These are phyloP conservation scores for Platycheirus rosarum DNA, from an alignment of 2,888 invertebrate species.

Conservation along the genomic window DNA sequence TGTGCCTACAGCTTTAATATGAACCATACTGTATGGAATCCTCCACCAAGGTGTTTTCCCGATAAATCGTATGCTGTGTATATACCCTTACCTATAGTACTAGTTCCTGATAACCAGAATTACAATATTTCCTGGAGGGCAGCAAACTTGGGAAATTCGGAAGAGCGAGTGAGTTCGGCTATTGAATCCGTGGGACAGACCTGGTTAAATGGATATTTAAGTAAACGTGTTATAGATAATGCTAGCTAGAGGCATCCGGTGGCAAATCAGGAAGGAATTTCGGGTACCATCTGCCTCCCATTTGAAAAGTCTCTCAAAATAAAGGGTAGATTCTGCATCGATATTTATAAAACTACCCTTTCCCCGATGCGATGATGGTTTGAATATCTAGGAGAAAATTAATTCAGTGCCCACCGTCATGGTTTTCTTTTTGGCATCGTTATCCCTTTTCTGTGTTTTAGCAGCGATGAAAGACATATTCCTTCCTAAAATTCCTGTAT, in stretches of 20 bases:
- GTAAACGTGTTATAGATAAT: slow-evolving; percentile 53
- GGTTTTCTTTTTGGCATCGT: slow-evolving; percentile 49
- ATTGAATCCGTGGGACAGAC: slow-evolving; percentile 20
- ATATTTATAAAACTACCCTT: slow-evolving; percentile 50
- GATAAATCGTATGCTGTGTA: slow-evolving; percentile 51
- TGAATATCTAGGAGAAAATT: slow-evolving; percentile 32
- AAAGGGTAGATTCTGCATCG: slow-evolving; percentile 59
- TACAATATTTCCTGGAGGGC: not conserved
- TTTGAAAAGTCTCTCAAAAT: slow-evolving; percentile 12
- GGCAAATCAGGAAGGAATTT: slow-evolving; percentile 58
- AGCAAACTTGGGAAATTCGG: not conserved
- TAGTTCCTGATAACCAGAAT: slow-evolving; percentile 34
- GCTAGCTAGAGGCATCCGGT: slow-evolving; percentile 15
- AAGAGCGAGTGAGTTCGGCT: not conserved
- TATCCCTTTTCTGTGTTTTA: slow-evolving; percentile 26
- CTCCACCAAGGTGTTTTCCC: slow-evolving; percentile 16
- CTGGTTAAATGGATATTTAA: slow-evolving; percentile 57
- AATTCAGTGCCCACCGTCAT: slow-evolving; percentile 23
- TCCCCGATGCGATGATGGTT: too few species aligned
- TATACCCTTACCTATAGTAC: slow-evolving; percentile 11
- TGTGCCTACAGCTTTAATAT: not conserved
- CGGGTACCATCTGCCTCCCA: slow-evolving; percentile 1
- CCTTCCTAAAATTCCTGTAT: slow-evolving; percentile 15
- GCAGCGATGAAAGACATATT: slow-evolving; percentile 5
- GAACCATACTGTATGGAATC: not conserved